These are phyloP conservation scores for Malacoraja senta DNA, from an alignment of 2,797 vertebrate genomes.

Conservation along the genomic window DNA sequence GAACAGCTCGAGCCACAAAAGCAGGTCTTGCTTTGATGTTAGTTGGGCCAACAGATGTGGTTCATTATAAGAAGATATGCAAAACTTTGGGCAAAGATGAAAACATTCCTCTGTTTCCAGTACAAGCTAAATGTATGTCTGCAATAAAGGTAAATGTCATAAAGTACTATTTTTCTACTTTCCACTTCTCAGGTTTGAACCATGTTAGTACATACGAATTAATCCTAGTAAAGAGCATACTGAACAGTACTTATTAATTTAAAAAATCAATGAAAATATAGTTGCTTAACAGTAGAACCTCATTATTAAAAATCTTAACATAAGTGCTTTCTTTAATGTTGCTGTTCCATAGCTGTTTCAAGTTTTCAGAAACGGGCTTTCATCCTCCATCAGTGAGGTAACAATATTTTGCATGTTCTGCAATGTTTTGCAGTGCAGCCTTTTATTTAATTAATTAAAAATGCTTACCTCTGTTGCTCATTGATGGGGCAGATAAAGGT, in stretches of 20 bases:
- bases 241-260: neutral
- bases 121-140: conserved; percentile 76
- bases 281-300: neutral
- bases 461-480: neutral
- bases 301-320: neutral
- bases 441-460: neutral
- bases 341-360: neutral
- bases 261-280: neutral
- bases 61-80: conserved; percentile 87
- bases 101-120: conserved; percentile 77
- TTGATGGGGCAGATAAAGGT: neutral
- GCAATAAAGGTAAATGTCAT: conserved; percentile 71
- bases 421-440: neutral
- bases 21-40: conserved; percentile 85
- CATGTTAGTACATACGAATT: neutral
- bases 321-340: neutral
- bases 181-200: neutral
- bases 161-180: neutral
- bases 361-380: neutral
- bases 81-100: conserved; percentile 78
- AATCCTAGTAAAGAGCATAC: neutral
- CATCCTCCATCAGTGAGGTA: neutral
- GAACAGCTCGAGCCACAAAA: conserved; percentile 80
- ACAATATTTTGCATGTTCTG: neutral
- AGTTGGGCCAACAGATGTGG: conserved; percentile 79